A percentile compares a stretch with the other conserved stretches of the same genome.
These are phyloP conservation scores for Rambutsinella grinnellia DNA, from an alignment of 2,888 invertebrate genomes.

Conservation along the genomic window DNA sequence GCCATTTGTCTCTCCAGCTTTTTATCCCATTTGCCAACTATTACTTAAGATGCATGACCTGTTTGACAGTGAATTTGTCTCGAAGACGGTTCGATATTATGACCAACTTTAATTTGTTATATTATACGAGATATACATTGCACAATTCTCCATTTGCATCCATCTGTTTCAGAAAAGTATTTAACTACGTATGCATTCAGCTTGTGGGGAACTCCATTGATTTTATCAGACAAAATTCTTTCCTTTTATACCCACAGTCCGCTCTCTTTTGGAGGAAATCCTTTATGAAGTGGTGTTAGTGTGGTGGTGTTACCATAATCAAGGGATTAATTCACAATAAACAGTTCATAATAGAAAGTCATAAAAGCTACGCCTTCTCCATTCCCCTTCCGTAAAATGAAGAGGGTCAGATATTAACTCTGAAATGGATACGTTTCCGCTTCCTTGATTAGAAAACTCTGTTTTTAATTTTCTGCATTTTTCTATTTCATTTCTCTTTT, in stretches of 20 bases:
- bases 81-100: not conserved
- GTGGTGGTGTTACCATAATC: slow-evolving; percentile 34
- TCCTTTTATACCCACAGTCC: not conserved
- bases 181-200: too few relatives aligned
- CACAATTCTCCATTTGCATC: slow-evolving; percentile 8
- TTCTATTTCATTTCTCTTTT: not conserved
- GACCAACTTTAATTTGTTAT: slow-evolving; percentile 17
- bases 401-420: too few relatives aligned
- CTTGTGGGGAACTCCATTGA: too few relatives aligned
- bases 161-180: slow-evolving; percentile 13
- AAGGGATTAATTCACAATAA: slow-evolving; percentile 55
- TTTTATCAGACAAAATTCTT: not conserved
- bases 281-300: slow-evolving; percentile 14
- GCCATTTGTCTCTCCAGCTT: not conserved
- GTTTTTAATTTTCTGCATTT: not conserved
- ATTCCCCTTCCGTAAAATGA: not conserved
- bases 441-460: too few relatives aligned
- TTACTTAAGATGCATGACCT: not conserved
- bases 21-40: slow-evolving; percentile 8
- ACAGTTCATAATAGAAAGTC: slow-evolving; percentile 41
- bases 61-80: not conserved
- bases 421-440: not conserved
- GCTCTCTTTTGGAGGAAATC: not conserved
- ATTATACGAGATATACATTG: not conserved
- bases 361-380: not conserved